These are phyloP conservation scores for Craterocephalus amniculus DNA, from an alignment of 2,797 vertebrate species.

Conservation along the genomic window DNA sequence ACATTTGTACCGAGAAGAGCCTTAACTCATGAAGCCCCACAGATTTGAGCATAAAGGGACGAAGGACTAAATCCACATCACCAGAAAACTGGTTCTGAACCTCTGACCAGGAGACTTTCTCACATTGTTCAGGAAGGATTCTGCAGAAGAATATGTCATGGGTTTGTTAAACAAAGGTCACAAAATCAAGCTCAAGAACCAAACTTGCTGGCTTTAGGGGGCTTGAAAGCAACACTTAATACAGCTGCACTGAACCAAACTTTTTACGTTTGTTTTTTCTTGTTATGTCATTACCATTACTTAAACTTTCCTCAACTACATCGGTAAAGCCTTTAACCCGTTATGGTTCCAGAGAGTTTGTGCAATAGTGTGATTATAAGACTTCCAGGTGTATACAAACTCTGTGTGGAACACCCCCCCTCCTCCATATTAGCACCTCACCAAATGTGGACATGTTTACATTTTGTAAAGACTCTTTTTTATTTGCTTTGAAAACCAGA, in stretches of 20 bases:
- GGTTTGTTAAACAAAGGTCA: neutral
- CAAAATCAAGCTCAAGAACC: neutral
- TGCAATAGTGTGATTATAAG: neutral
- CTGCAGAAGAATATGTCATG: neutral
- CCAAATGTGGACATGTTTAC: too few species aligned
- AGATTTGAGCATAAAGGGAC: neutral
- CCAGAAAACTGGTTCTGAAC: neutral
- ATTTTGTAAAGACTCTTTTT: too few species aligned
- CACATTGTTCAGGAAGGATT: neutral
- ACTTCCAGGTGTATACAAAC: neutral
- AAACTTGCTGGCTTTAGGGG: neutral
- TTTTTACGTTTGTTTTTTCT: neutral
- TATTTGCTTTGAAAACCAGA: too few species aligned
- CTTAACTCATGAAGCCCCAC: neutral
- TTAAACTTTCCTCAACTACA: neutral
- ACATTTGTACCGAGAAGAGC: neutral
- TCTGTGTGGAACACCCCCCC: too few species aligned
- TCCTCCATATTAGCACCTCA: too few species aligned
- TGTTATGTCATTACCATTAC: neutral
- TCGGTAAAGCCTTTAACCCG: neutral
- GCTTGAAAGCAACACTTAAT: neutral
- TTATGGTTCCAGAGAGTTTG: constrained; percentile 2
- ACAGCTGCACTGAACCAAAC: neutral
- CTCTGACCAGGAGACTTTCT: neutral
- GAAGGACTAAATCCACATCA: neutral